Conservation (phyloP, 2,888 invertebrate species). For the Choreutis nemorana region DNA sequence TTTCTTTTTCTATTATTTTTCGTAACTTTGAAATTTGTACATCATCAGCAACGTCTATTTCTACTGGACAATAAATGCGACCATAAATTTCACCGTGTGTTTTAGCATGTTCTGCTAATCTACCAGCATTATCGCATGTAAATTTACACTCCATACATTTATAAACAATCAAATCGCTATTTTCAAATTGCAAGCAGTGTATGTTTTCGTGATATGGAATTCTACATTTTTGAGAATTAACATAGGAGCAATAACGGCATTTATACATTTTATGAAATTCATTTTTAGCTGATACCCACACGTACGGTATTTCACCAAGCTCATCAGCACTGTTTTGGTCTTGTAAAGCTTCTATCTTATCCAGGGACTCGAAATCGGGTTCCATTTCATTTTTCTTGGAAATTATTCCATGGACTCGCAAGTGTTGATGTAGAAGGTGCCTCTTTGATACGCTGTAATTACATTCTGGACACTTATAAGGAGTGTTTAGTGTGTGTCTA, state of each 20-base stretch:
- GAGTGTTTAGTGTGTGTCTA: constrained; percentile 70
- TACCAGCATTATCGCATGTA: constrained; percentile 75
- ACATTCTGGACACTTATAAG: constrained; percentile 84
- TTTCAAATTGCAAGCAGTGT: constrained; percentile 66
- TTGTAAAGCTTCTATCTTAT: constrained; percentile 23
- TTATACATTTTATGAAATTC: constrained; percentile 84
- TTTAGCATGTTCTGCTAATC: constrained; percentile 76
- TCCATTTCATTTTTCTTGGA: constrained; percentile 48
- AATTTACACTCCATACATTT: constrained; percentile 84
- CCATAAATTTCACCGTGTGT: constrained; percentile 77
- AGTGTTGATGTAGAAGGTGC: constrained; percentile 84
- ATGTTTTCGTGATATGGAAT: constrained; percentile 86
- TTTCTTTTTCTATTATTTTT: constrained; percentile 46
- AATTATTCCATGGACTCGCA: constrained; percentile 74
- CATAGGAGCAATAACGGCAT: constrained; percentile 85
- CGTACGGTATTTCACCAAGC: constrained; percentile 71
- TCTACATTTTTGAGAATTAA: constrained; percentile 80
- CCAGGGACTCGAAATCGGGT: constrained; percentile 40
- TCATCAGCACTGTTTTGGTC: no score
- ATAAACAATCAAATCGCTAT: constrained; percentile 58
- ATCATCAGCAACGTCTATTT: constrained; percentile 70
- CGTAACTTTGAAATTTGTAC: constrained; percentile 66
- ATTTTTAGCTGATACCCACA: constrained; percentile 79
- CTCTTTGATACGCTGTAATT: constrained; percentile 84
- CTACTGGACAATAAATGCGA: constrained; percentile 75